These are phyloP conservation scores for Xestia rhomboidea DNA, from an alignment of 2,888 invertebrate genomes.

Conservation along the genomic window DNA sequence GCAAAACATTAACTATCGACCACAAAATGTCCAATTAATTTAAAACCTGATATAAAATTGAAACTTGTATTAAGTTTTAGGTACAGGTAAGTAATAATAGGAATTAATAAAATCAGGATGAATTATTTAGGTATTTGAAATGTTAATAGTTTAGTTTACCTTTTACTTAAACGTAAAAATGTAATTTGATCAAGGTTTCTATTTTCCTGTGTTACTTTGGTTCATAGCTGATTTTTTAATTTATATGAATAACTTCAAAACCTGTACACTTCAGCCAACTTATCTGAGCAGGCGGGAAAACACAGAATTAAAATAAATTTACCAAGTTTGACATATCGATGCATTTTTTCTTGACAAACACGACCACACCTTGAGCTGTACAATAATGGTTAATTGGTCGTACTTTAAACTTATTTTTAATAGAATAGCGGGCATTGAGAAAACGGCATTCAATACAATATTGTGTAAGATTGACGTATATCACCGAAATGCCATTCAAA, in stretches of 20 bases:
- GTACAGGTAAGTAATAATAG: background rate
- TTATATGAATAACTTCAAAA: background rate
- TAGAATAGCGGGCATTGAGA: background rate
- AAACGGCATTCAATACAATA: background rate
- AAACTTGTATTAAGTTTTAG: background rate
- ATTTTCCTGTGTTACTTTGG: background rate
- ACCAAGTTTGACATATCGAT: too few species aligned
- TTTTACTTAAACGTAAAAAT: background rate
- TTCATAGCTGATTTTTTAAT: background rate
- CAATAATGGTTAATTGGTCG: background rate
- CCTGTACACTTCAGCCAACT: background rate
- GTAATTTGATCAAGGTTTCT: too few species aligned
- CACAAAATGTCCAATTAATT: constrained; percentile 50
- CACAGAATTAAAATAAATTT: too few species aligned
- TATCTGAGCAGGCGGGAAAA: too few species aligned
- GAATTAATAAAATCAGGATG: background rate
- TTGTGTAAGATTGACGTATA: background rate
- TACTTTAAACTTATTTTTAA: background rate
- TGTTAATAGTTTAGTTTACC: constrained; percentile 12
- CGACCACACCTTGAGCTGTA: too few species aligned
- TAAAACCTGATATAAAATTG: constrained; percentile 22
- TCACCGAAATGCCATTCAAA: background rate
- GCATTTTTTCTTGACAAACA: too few species aligned
- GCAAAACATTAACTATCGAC: constrained; percentile 25
- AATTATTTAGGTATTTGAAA: background rate